Evolutionary conservation across 1,140 invertebrate species (phyloP), one percentile per base, ranked within the genome.

Genomic region (Danaus plexippus): DNA sequence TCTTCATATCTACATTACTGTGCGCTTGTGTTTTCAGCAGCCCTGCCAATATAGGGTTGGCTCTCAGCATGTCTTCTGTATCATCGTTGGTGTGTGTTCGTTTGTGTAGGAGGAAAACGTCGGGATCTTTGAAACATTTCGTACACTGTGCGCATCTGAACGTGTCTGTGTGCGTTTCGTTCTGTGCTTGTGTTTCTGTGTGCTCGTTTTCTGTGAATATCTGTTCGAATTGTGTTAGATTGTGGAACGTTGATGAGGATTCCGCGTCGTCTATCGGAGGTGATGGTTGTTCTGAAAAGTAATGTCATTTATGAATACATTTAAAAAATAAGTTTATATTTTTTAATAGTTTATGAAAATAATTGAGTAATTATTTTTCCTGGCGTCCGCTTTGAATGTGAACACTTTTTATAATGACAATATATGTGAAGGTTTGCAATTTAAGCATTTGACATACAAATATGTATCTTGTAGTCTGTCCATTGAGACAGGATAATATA

Each of bases 71-170:
- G 51, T 81, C 71, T 41, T 74, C 58, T 13, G 61, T 62, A 32
- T 71, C 66, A 43, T 32, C 54, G 54, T 61, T 60, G n/a, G 55
- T 54, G 47, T 77, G 82, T 8, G 46, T 68, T 15, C 82, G 50
- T 62, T 75, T 73, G 41, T 85, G 82, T 9, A 85, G 32, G n/a
- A 76, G n/a, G 11, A 77, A 82, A 0, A 85, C 80, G 43, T 85
- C 80, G 0, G 79, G 79, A 22, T 85, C 82, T 64, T 85, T 85
- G 22, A 84, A 85, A 47, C 79, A 82, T 60, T 80, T 85, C 0
- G 73, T 73, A 50, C 82, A 85, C 51, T 78, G 72, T 9, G 62
- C 54, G 44, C 82, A 85, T 71, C 77, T 71, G 60, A 67, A 85
- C 11, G 75, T 77, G 0, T 66, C 43, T 52, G 54, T 57, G 42